Evolutionary conservation across 1,140 invertebrate species (phyloP).

Genomic region (Lepidurus packardi): DNA sequence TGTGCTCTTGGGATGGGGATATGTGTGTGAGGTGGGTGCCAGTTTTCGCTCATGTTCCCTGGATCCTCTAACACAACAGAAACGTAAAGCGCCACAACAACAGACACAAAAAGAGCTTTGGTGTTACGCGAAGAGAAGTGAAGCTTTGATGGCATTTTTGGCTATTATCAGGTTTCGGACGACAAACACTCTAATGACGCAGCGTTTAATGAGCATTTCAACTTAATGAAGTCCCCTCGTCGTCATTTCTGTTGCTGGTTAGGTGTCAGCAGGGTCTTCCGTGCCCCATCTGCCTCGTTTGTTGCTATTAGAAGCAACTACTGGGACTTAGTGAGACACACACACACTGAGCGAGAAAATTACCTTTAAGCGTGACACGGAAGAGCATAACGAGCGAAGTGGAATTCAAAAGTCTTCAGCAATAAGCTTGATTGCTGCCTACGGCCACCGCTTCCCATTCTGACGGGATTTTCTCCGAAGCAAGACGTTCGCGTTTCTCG

Average conservation of each 20-base stretch:
- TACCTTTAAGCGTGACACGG: neutral
- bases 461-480: no score
- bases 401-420: neutral
- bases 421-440: constrained; percentile 15
- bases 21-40: no score
- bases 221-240: neutral
- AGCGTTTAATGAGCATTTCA: constrained; percentile 15
- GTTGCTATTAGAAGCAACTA: neutral
- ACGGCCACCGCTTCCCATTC: neutral
- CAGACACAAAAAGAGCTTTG: neutral
- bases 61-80: no score
- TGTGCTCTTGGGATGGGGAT: no score
- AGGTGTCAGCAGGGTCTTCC: neutral
- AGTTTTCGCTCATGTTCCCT: no score
- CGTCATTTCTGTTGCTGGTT: neutral
- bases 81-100: neutral
- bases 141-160: neutral
- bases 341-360: neutral
- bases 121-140: neutral
- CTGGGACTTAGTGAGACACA: neutral
- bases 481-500: neutral
- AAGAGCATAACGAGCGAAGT: neutral
- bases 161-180: neutral
- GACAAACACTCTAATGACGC: constrained; percentile 6
- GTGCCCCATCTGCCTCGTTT: neutral